Conservation (phyloP, 2,797 vertebrate genomes). For the Takifugu ocellatus region DNA sequence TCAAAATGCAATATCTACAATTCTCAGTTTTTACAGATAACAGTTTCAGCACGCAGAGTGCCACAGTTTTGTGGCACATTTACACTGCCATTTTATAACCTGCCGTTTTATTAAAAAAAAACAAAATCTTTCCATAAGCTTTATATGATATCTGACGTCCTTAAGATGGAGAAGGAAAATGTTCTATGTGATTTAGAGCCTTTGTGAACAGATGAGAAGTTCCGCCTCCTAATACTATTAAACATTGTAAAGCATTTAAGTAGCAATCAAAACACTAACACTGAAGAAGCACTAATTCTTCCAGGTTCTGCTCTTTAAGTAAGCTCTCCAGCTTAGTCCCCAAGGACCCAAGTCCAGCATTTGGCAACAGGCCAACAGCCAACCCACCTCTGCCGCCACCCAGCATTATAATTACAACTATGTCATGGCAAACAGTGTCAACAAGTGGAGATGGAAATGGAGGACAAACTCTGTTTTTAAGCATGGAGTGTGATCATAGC, state of each 20-base stretch:
- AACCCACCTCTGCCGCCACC: not conserved
- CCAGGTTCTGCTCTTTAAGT: conserved; percentile 48
- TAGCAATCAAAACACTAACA: conserved; percentile 43
- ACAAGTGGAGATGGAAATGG: conserved; percentile 36
- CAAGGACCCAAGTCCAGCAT: conserved; percentile 30
- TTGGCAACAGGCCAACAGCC: conserved; percentile 26
- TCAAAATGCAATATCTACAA: no score
- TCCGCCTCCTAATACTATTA: no score
- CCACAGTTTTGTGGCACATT: no score
- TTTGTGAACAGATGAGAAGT: no score
- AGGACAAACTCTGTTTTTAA: conserved; percentile 33
- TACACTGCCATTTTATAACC: no score
- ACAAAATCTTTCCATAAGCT: no score
- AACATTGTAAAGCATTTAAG: conserved; percentile 13
- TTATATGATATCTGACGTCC: no score
- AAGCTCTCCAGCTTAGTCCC: conserved; percentile 39
- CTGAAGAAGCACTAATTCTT: conserved; percentile 53
- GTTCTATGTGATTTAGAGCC: no score
- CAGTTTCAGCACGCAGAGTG: no score
- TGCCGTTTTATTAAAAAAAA: no score
- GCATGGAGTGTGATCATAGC: conserved; percentile 18
- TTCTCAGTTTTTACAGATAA: no score
- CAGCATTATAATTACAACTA: conserved; percentile 46
- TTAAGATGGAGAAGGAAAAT: no score
- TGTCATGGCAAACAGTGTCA: conserved; percentile 21